These are phyloP conservation scores for Etheostoma nigrum DNA, from an alignment of 2,797 vertebrate genomes.

Conservation along the genomic window DNA sequence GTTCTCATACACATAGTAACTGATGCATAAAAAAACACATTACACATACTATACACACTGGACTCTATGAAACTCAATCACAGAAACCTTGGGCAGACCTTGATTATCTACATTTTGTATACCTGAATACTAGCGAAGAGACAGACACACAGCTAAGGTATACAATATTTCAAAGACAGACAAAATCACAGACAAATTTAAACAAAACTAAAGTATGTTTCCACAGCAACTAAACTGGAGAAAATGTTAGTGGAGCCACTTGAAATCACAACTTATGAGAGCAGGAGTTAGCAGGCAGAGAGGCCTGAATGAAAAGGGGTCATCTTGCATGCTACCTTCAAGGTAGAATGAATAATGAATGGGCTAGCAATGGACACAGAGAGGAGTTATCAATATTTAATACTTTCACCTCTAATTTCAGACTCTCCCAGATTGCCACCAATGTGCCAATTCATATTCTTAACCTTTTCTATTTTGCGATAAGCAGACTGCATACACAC, in stretches of 20 bases:
- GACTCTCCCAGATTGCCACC: constrained; percentile 79
- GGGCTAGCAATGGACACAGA: constrained; percentile 87
- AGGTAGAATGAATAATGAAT: constrained; percentile 97
- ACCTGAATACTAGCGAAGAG: background rate
- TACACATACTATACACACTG: background rate
- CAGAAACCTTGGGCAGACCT: background rate
- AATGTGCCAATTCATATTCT: constrained; percentile 71
- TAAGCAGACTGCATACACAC: constrained; percentile 8
- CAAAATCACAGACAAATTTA: constrained; percentile 1
- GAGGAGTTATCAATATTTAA: constrained; percentile 96
- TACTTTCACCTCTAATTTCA: constrained; percentile 91
- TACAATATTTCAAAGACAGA: constrained; percentile 26
- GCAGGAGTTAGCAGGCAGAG: constrained; percentile 77
- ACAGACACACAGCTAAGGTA: constrained; percentile 21
- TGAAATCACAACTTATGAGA: constrained; percentile 60
- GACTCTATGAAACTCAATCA: background rate
- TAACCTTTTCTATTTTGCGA: constrained; percentile 61
- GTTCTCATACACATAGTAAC: background rate
- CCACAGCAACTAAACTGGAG: constrained; percentile 45
- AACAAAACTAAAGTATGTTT: constrained; percentile 46
- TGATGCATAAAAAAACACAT: background rate
- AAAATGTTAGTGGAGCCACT: constrained; percentile 69
- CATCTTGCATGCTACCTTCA: constrained; percentile 89
- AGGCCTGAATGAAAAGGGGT: constrained; percentile 82
- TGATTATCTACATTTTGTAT: background rate